These are phyloP conservation scores for Chironomus tentans DNA, from an alignment of 2,888 invertebrate species.

Conservation along the genomic window DNA sequence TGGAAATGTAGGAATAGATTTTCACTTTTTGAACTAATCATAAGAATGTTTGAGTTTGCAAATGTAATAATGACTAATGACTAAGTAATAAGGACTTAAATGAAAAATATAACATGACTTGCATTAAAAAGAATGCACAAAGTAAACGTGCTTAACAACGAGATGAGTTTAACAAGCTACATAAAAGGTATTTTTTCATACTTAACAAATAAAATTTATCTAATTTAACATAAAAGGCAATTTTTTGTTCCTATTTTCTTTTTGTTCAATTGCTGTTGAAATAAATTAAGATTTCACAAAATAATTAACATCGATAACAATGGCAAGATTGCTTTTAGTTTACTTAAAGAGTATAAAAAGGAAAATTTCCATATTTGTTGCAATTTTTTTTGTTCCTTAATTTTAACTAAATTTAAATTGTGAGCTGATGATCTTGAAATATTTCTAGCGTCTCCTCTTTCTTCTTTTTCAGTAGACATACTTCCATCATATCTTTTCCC, in stretches of 20 bases:
- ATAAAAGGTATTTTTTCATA: no score
- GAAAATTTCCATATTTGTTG: not conserved
- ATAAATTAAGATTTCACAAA: not conserved
- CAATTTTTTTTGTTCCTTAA: not conserved
- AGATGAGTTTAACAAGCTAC: not conserved
- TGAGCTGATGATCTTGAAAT: constrained; percentile 18
- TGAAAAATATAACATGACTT: not conserved
- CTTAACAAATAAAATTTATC: not conserved
- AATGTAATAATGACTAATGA: not conserved
- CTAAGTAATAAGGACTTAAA: not conserved
- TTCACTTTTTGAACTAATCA: not conserved
- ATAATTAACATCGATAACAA: not conserved
- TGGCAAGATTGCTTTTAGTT: constrained; percentile 18
- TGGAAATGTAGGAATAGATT: not conserved
- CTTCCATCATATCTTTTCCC: constrained; percentile 93
- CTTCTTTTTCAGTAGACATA: constrained; percentile 53
- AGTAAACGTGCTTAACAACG: not conserved
- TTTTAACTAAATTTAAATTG: not conserved
- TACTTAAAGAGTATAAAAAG: not conserved
- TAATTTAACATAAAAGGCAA: not conserved
- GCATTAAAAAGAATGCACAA: not conserved
- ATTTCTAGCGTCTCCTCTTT: constrained; percentile 20
- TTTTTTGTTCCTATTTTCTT: not conserved
- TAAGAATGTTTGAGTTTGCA: not conserved
- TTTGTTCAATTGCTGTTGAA: no score